These are phyloP conservation scores for Xiphorhynchus elegans DNA, from an alignment of 2,113 vertebrate genomes.

Conservation along the genomic window DNA sequence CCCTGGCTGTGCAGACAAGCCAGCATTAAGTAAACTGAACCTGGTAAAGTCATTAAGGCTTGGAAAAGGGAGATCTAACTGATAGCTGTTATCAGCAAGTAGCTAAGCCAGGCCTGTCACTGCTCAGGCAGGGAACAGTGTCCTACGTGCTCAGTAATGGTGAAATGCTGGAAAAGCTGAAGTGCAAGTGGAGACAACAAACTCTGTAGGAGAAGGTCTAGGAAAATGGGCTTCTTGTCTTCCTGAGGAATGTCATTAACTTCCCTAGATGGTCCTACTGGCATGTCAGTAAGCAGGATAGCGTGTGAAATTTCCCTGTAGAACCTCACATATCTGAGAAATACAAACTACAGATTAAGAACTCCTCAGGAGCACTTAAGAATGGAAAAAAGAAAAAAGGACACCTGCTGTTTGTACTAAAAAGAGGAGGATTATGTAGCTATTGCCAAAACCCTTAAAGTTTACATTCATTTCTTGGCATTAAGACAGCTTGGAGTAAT, in stretches of 20 bases:
- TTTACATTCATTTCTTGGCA: background rate
- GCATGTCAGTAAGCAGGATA: background rate
- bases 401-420: background rate
- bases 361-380: background rate
- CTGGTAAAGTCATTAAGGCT: background rate
- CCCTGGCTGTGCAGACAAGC: background rate
- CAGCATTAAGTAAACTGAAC: background rate
- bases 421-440: background rate
- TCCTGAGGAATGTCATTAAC: background rate
- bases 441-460: background rate
- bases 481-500: background rate
- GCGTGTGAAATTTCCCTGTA: background rate
- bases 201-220: background rate
- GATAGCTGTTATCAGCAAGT: background rate
- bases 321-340: background rate
- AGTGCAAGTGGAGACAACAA: background rate
- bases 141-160: fast-evolving
- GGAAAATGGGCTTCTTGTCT: background rate
- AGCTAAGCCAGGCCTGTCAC: background rate
- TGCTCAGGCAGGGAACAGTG: background rate
- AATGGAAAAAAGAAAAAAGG: background rate
- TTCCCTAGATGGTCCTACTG: background rate
- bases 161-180: background rate
- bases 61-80: background rate
- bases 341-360: background rate